phyloP scores from a whole-genome alignment of 2,888 invertebrate genomes.

The Drosophila peninsularis region DNA sequence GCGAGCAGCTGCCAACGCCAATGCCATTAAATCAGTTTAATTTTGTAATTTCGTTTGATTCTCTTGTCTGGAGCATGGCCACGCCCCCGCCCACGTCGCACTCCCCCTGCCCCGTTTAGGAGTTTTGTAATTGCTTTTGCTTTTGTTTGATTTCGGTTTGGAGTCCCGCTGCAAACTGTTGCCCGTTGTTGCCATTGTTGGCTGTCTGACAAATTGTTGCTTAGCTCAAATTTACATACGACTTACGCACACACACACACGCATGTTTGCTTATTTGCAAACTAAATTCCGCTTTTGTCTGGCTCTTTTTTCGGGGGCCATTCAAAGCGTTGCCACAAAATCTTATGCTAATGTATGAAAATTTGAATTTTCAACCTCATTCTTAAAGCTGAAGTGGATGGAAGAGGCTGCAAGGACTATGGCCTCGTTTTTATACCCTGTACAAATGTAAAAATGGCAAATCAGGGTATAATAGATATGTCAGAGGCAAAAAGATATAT shows the following conservation, averaged over 20 bases:
- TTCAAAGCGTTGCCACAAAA: constrained; percentile 31
- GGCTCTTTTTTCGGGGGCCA: constrained; percentile 1
- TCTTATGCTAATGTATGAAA: constrained; percentile 62
- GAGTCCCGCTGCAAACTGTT: constrained; percentile 54
- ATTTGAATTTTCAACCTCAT: constrained; percentile 30
- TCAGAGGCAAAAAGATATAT: too few species aligned
- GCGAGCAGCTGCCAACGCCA: constrained; percentile 14
- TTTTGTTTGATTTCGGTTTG: constrained; percentile 68
- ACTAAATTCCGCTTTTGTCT: constrained; percentile 64
- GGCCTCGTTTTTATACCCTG: background rate
- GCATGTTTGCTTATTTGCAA: constrained; percentile 61
- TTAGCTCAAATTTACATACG: constrained; percentile 57
- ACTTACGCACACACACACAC: constrained; percentile 31
- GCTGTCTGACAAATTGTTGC: constrained; percentile 63
- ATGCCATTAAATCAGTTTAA: constrained; percentile 74
- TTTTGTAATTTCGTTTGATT: constrained; percentile 76
- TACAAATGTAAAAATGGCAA: too few species aligned
- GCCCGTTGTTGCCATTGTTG: constrained; percentile 47
- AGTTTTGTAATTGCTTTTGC: constrained; percentile 73
- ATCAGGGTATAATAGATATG: too few species aligned
- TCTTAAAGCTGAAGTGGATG: constrained; percentile 2
- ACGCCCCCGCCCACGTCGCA: background rate
- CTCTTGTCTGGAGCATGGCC: constrained; percentile 37
- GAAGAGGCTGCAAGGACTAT: constrained; percentile 3
- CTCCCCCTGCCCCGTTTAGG: background rate